Evolutionary conservation across 2,113 vertebrate genomes (phyloP).

Genomic region (Siphamia tubifer): DNA sequence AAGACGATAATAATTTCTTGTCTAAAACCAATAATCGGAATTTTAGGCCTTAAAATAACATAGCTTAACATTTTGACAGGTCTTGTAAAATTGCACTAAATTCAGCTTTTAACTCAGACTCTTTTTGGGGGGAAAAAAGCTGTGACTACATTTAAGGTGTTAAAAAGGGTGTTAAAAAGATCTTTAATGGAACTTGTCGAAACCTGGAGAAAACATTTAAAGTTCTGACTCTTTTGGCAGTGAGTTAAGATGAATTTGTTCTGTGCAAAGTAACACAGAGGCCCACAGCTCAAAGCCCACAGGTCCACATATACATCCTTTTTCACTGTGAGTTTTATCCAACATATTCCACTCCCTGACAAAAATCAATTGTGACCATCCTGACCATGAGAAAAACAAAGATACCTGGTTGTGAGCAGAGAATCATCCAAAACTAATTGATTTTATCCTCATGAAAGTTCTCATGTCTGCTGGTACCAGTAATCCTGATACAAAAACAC

Average conservation of each 20-base stretch:
- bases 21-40: too few relatives aligned
- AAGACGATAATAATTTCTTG: too few relatives aligned
- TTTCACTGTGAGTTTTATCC: neutral
- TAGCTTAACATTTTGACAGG: too few relatives aligned
- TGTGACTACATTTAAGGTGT: too few relatives aligned
- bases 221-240: neutral
- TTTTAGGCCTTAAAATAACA: too few relatives aligned
- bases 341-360: neutral
- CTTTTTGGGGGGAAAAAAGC: too few relatives aligned
- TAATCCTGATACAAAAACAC: slow-evolving; percentile 71
- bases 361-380: slow-evolving; percentile 2
- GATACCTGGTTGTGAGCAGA: slow-evolving; percentile 29
- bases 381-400: slow-evolving; percentile 52
- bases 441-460: slow-evolving; percentile 71
- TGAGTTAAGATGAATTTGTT: neutral
- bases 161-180: too few relatives aligned
- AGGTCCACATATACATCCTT: neutral
- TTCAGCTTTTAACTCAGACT: too few relatives aligned
- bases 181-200: too few relatives aligned
- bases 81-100: too few relatives aligned
- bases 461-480: slow-evolving; percentile 64
- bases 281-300: neutral
- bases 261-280: neutral
- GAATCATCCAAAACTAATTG: slow-evolving; percentile 65
- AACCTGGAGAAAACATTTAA: too few relatives aligned